Conservation (phyloP, 2,888 invertebrate species). For the Megaustenia siamemsis region DNA sequence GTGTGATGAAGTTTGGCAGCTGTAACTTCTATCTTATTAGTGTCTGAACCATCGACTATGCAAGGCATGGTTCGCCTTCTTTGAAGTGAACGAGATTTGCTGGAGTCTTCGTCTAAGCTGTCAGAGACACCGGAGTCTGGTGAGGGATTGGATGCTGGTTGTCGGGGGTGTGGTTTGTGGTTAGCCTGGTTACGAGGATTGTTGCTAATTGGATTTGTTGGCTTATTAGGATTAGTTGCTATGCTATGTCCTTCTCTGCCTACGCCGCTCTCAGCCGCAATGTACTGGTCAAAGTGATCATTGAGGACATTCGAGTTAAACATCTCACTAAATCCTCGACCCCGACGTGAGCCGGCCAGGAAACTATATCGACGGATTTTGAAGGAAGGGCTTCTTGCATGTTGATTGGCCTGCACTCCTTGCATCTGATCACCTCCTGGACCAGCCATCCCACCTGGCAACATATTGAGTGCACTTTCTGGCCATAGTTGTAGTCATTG, state of each 20-base stretch:
- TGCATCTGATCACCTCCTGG: constrained; percentile 43
- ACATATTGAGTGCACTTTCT: constrained; percentile 10
- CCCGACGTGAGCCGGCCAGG: constrained; percentile 74
- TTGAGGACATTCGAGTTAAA: constrained; percentile 78
- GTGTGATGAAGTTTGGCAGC: constrained; percentile 50
- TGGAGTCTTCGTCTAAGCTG: constrained; percentile 68
- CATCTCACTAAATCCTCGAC: constrained; percentile 75
- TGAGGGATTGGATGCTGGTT: constrained; percentile 67
- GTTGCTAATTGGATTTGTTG: constrained; percentile 15
- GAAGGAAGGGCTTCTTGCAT: constrained; percentile 72
- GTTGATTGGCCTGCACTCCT: constrained; percentile 58
- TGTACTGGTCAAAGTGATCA: constrained; percentile 80
- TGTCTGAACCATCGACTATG: constrained; percentile 66
- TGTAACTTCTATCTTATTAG: constrained; percentile 19
- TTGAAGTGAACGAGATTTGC: constrained; percentile 68
- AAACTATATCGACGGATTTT: constrained; percentile 76
- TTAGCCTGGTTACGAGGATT: constrained; percentile 49
- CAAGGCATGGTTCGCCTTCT: constrained; percentile 77
- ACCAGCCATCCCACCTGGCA: constrained; percentile 26
- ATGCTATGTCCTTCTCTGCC: constrained; percentile 66
- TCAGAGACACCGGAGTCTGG: constrained; percentile 77
- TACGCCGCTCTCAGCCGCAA: constrained; percentile 73
- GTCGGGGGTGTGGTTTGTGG: constrained; percentile 44
- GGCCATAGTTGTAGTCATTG: constrained; percentile 57
- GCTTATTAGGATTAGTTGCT: constrained; percentile 8